Conservation (phyloP, 2,113 vertebrate genomes). For the Emydura subglobosa region DNA sequence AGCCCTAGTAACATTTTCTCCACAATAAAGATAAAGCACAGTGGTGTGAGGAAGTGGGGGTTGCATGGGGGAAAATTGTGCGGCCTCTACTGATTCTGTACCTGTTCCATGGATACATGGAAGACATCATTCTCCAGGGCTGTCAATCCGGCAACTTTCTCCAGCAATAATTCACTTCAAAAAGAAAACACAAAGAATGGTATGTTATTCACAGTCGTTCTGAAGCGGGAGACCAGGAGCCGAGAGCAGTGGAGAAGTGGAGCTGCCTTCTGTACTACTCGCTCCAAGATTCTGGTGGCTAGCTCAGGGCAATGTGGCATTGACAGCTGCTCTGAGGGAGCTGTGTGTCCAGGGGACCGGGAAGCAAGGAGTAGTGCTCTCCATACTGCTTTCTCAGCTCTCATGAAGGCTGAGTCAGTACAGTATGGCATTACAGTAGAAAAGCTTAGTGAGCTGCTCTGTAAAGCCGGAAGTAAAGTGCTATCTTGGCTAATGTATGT, state of each 20-base stretch:
- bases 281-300: neutral
- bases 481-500: neutral
- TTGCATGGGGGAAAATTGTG: neutral
- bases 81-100: conserved; percentile 2
- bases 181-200: neutral
- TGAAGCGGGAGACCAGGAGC: neutral
- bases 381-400: neutral
- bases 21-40: conserved; percentile 16
- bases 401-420: neutral
- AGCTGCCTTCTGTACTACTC: neutral
- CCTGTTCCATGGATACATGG: conserved; percentile 33
- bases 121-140: conserved; percentile 16
- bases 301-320: neutral
- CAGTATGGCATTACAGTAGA: neutral
- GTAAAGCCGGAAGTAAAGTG: neutral
- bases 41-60: neutral
- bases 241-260: neutral
- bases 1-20: neutral
- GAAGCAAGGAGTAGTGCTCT: neutral
- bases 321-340: accelerated
- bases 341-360: neutral
- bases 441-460: neutral
- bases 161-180: neutral
- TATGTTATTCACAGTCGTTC: neutral
- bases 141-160: neutral